Percentiles rank a stretch among this genome's conserved stretches.
These are phyloP conservation scores for Malurus alboscapulatus DNA, from an alignment of 2,113 vertebrate species.

Conservation along the genomic window DNA sequence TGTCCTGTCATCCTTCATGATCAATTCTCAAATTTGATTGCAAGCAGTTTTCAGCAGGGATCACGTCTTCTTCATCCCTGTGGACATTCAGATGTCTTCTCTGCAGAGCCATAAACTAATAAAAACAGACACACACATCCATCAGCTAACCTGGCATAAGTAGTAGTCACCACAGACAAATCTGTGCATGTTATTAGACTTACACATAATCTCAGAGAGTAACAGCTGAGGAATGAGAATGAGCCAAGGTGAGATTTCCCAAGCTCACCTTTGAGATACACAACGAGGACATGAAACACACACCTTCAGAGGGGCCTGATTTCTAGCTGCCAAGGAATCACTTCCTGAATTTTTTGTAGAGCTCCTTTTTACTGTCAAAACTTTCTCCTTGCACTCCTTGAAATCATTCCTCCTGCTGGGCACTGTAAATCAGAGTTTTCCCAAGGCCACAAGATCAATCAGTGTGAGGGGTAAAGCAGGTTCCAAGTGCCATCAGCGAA, in stretches of 20 bases:
- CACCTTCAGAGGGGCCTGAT: background rate
- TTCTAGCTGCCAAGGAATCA: background rate
- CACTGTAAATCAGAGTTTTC: background rate
- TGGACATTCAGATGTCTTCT: background rate
- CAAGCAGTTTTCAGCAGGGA: background rate
- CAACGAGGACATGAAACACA: background rate
- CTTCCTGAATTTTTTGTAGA: background rate
- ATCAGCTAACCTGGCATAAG: background rate
- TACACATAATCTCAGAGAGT: background rate
- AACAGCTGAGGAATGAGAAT: background rate
- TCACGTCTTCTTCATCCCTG: background rate
- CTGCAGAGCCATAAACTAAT: background rate
- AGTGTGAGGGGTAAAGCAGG: background rate
- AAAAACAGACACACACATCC: background rate
- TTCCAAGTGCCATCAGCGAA: background rate
- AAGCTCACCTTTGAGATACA: background rate
- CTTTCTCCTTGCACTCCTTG: background rate
- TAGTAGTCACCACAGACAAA: background rate
- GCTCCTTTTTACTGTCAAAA: background rate
- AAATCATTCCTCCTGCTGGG: background rate
- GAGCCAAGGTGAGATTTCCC: background rate
- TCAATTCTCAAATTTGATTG: background rate
- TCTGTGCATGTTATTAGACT: background rate
- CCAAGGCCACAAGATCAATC: fast-evolving
- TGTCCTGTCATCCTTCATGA: background rate